Conservation (phyloP, 2,888 invertebrate species). For the Tachina grossa region DNA sequence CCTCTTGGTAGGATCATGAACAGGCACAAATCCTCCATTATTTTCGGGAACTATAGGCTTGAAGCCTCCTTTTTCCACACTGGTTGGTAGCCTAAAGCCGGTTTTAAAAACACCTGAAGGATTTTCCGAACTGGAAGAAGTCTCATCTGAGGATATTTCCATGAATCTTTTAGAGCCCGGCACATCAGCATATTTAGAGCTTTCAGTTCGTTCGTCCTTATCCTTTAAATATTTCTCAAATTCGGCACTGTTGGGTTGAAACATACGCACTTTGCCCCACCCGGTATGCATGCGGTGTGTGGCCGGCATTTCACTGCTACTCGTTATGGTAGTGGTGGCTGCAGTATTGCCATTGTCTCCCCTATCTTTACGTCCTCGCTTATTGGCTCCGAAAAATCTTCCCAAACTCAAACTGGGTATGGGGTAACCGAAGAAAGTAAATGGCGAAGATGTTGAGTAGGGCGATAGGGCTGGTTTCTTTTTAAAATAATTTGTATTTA, state of each 20-base stretch:
- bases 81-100: constrained; percentile 81
- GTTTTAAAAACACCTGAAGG: constrained; percentile 78
- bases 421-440: constrained; percentile 94
- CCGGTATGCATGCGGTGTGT: constrained; percentile 78
- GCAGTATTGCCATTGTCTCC: constrained; percentile 72
- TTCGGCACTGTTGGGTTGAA: constrained; percentile 80
- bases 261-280: constrained; percentile 81
- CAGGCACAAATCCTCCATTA: constrained; percentile 88
- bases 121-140: constrained; percentile 77
- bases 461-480: constrained; percentile 73
- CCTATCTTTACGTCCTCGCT: constrained; percentile 80
- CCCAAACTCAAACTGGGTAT: constrained; percentile 89
- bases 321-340: constrained; percentile 20
- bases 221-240: constrained; percentile 81
- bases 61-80: constrained; percentile 90
- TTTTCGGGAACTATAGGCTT: constrained; percentile 89
- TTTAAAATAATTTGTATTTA: constrained; percentile 82
- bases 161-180: constrained; percentile 75
- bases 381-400: constrained; percentile 85
- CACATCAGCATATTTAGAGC: constrained; percentile 74
- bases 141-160: constrained; percentile 77
- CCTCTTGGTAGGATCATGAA: constrained; percentile 81
- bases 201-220: constrained; percentile 67
- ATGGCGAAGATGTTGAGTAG: constrained; percentile 83
- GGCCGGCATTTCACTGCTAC: constrained; percentile 74